Evolutionary conservation across 1,140 invertebrate species (phyloP).

Genomic region (Pseudomyrmex concolor): DNA sequence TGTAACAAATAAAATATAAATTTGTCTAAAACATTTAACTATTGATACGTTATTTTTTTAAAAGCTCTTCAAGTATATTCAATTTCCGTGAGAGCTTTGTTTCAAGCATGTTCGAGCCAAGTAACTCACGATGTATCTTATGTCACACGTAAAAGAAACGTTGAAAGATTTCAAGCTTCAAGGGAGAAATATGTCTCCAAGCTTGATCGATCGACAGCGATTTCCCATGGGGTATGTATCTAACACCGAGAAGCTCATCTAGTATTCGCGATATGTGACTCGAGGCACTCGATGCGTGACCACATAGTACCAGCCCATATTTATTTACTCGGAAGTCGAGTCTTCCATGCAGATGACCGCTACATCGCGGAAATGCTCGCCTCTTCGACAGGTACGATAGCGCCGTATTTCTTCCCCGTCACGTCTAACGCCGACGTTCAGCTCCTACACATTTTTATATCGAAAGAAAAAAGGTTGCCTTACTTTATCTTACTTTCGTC

Average conservation of each 20-base stretch:
- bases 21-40: too few species aligned
- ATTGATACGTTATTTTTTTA: too few species aligned
- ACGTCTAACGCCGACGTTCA: neutral
- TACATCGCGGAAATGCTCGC: slow-evolving; percentile 32
- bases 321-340: slow-evolving; percentile 67
- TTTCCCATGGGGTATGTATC: slow-evolving; percentile 17
- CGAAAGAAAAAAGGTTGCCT: too few species aligned
- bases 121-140: neutral
- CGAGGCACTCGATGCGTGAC: slow-evolving; percentile 62
- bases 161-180: neutral
- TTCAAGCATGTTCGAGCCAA: too few species aligned
- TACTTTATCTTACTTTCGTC: too few species aligned
- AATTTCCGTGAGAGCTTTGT: too few species aligned
- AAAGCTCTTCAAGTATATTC: too few species aligned
- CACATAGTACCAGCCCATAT: slow-evolving; percentile 58
- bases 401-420: neutral
- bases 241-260: slow-evolving; percentile 43
- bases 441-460: too few species aligned
- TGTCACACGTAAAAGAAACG: neutral
- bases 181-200: slow-evolving; percentile 25
- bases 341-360: slow-evolving; percentile 20
- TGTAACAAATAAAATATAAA: too few species aligned
- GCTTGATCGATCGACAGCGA: slow-evolving; percentile 22
- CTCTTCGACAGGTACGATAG: slow-evolving; percentile 40
- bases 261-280: slow-evolving; percentile 40